These are phyloP conservation scores for Centroberyx gerrardi DNA, from an alignment of 2,797 vertebrate species.

Conservation along the genomic window DNA sequence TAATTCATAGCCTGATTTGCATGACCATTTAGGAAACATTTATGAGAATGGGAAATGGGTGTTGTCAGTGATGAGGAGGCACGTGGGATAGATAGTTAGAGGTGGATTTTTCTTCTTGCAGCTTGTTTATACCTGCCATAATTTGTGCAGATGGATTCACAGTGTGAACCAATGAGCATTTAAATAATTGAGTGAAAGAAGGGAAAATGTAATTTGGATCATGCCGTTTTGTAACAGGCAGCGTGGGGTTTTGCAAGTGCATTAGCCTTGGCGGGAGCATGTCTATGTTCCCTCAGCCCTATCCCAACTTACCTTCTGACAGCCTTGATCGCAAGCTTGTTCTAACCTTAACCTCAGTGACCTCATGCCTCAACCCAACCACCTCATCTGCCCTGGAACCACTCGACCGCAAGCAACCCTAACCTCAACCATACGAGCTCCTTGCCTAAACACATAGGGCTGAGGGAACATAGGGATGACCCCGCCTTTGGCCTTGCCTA, in stretches of 20 bases:
- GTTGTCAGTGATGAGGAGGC: constrained; percentile 71
- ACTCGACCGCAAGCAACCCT: too few relatives aligned
- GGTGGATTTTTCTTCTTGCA: constrained; percentile 50
- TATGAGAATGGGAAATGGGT: constrained; percentile 75
- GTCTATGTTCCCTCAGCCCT: too few relatives aligned
- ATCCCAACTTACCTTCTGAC: too few relatives aligned
- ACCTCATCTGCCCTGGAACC: too few relatives aligned
- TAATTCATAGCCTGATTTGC: constrained; percentile 79
- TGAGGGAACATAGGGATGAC: too few relatives aligned
- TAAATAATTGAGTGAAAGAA: constrained; percentile 67
- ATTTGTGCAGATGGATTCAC: constrained; percentile 79
- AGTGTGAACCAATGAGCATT: constrained; percentile 53
- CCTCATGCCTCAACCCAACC: too few relatives aligned
- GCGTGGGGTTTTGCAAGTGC: constrained; percentile 39
- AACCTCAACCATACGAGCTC: too few relatives aligned
- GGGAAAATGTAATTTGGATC: constrained; percentile 49
- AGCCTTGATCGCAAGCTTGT: too few relatives aligned
- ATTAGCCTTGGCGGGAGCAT: constrained; percentile 29
- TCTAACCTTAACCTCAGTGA: too few relatives aligned
- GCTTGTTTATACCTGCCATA: constrained; percentile 71
- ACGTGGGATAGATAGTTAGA: constrained; percentile 58
- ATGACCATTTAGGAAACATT: constrained; percentile 82
- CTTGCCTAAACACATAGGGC: too few relatives aligned
- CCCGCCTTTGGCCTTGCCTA: constrained; percentile 36
- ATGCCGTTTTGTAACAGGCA: constrained; percentile 43